phyloP scores from a whole-genome alignment of 35 echinoderm and acorn worm species.

The Holothuria glaberrima region DNA sequence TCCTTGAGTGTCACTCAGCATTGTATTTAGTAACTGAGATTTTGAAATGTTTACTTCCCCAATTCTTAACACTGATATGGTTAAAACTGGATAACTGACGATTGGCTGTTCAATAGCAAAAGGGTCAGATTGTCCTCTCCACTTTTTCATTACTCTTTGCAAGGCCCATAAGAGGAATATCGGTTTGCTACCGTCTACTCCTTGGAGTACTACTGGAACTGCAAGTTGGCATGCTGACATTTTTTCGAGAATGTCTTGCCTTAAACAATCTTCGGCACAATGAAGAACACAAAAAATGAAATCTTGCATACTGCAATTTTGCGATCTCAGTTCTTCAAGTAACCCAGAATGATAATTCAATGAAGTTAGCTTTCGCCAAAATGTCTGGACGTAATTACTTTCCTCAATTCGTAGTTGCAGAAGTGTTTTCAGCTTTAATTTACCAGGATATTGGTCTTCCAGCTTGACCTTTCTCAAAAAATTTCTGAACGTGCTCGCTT shows the following conservation, averaged over 20 bases:
- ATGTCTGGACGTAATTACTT: neutral
- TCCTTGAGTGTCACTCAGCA: neutral
- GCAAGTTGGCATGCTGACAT: slow-evolving; percentile 35
- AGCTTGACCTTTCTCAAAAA: too few species aligned
- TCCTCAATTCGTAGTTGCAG: too few species aligned
- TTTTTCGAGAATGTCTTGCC: slow-evolving; percentile 31
- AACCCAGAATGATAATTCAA: neutral
- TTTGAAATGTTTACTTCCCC: neutral
- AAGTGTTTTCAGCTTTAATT: too few species aligned
- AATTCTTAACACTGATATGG: neutral
- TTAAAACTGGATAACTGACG: neutral
- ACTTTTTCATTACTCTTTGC: slow-evolving; percentile 6
- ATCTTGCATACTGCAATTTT: neutral
- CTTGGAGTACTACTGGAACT: neutral
- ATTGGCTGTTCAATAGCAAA: neutral
- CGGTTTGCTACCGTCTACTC: neutral
- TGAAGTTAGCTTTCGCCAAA: slow-evolving; percentile 1
- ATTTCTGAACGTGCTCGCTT: too few species aligned
- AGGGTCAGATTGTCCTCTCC: neutral
- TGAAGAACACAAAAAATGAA: neutral
- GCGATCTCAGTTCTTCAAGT: neutral
- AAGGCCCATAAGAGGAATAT: neutral
- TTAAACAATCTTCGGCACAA: neutral
- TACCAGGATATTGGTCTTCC: too few species aligned
- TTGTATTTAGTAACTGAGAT: neutral